Percentiles rank a stretch among this genome's conserved stretches.
Conservation (phyloP, 2,888 invertebrate genomes). For the Chydorus sphaericus region DNA sequence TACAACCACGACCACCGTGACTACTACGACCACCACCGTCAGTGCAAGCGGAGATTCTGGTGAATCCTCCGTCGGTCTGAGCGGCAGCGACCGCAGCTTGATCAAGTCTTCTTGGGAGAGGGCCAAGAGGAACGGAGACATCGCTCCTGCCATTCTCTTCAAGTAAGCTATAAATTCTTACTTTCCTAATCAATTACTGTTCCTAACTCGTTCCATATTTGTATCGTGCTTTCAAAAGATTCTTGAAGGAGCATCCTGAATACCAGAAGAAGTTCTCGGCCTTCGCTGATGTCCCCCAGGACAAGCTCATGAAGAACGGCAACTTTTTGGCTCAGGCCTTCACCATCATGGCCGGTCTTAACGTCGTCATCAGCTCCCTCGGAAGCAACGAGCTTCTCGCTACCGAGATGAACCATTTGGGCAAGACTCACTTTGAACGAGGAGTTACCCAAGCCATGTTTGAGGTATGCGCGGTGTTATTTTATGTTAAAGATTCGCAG, state of each 20-base stretch:
- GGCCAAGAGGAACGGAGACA: slow-evolving; percentile 7
- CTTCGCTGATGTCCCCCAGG: slow-evolving; percentile 34
- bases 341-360: slow-evolving; percentile 36
- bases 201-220: background rate
- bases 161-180: background rate
- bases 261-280: slow-evolving; percentile 34
- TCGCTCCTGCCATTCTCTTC: background rate
- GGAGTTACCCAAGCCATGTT: background rate
- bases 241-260: slow-evolving; percentile 34
- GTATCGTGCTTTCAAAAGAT: background rate
- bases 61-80: background rate
- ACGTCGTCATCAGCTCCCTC: slow-evolving; percentile 32
- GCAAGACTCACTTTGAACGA: slow-evolving; percentile 7
- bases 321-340: slow-evolving; percentile 40
- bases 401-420: slow-evolving; percentile 1
- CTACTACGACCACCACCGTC: background rate
- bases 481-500: too few species aligned
- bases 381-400: slow-evolving; percentile 7
- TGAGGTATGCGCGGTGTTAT: background rate
- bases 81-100: background rate
- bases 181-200: background rate
- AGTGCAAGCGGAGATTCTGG: background rate
- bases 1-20: background rate
- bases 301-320: slow-evolving; percentile 33
- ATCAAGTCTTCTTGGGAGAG: slow-evolving; percentile 5